Evolutionary conservation across 2,797 vertebrate species (phyloP), one percentile per base, ranked within the genome.

Genomic region (Okamejei kenojei): DNA sequence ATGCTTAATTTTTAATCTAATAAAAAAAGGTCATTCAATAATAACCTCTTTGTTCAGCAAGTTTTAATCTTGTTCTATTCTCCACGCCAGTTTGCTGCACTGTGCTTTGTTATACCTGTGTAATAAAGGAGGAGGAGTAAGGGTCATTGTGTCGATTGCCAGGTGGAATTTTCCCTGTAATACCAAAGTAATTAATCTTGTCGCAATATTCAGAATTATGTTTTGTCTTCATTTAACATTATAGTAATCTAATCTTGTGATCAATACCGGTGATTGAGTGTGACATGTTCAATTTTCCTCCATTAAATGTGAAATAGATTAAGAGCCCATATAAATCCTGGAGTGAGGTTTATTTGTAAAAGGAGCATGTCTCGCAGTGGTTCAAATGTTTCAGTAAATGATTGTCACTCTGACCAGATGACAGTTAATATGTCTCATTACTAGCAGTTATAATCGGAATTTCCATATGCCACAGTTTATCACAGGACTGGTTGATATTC

Each of bases 231-330:
- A 45, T 92, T 73, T 38, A 92, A n/a, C 29, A 23, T 5, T 92
- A 21, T 54, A 29, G 71, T 92, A 73, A 74, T 73, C 26, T 54
- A 92, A 92, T 92, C 68, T 76, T 54, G 21, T 26, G 90, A 73
- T 73, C 90, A 91, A 38, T 74, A 54, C 65, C 35, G 45, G 68
- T 91, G 90, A 45, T 74, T 74, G 71, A 74, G 21, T 74, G 71
- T 91, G 90, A 54, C 68, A 73, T 35, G 23, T 38, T 91, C 38
- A 73, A 45, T 90, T 88, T 90, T 90, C 88, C 9, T 73, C 88
- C 17, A 90, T 73, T 73, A 86, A 65, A 61, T 63, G 29, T 86
- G 82, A 86, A 7, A 65, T 13, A 65, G 82, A 86, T 88, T 35
- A 88, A 63, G 68, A 65, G n/a, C 61, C 19, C 61, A 19, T 35